Percentiles rank a stretch among this genome's conserved stretches.
These are phyloP conservation scores for Alosa alosa DNA, from an alignment of 2,113 vertebrate species.

Conservation along the genomic window DNA sequence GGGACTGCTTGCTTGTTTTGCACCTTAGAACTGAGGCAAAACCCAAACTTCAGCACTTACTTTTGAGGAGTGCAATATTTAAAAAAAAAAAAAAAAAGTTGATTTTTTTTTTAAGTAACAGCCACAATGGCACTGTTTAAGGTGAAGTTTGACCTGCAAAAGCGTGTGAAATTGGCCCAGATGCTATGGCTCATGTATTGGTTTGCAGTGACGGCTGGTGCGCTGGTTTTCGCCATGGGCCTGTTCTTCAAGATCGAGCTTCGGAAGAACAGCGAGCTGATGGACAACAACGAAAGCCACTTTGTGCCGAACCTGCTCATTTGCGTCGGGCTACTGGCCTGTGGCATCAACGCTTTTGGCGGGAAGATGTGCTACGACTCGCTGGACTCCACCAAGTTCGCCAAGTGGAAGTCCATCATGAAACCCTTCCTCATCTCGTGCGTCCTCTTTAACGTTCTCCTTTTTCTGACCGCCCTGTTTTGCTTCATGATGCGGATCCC, in stretches of 20 bases:
- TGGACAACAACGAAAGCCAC: slow-evolving; percentile 96
- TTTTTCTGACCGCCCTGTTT: slow-evolving; percentile 77
- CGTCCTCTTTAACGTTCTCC: slow-evolving; percentile 76
- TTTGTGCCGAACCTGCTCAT: slow-evolving; percentile 94
- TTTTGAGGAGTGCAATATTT: not conserved
- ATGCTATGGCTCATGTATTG: slow-evolving; percentile 97
- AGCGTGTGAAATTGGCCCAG: slow-evolving; percentile 93
- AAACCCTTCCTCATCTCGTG: slow-evolving; percentile 82
- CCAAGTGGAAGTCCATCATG: slow-evolving; percentile 86
- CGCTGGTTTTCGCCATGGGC: slow-evolving; percentile 88
- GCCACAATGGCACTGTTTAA: slow-evolving; percentile 85
- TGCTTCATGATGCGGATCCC: slow-evolving; percentile 87
- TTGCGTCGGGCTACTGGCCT: slow-evolving; percentile 80
- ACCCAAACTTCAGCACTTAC: not conserved
- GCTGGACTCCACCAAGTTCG: slow-evolving; percentile 86
- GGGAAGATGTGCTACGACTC: slow-evolving; percentile 97
- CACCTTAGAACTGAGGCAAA: not conserved
- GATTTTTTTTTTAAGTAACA: slow-evolving; percentile 12
- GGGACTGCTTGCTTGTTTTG: not conserved
- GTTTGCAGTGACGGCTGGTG: slow-evolving; percentile 88
- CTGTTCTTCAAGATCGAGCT: slow-evolving; percentile 96
- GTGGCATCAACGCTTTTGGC: slow-evolving; percentile 82
- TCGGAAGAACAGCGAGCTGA: slow-evolving; percentile 92
- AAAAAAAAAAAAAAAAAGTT: not conserved
- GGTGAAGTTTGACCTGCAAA: slow-evolving; percentile 91